These are phyloP conservation scores for Pan paniscus DNA, from an alignment of 2,113 vertebrate species.

Conservation along the genomic window DNA sequence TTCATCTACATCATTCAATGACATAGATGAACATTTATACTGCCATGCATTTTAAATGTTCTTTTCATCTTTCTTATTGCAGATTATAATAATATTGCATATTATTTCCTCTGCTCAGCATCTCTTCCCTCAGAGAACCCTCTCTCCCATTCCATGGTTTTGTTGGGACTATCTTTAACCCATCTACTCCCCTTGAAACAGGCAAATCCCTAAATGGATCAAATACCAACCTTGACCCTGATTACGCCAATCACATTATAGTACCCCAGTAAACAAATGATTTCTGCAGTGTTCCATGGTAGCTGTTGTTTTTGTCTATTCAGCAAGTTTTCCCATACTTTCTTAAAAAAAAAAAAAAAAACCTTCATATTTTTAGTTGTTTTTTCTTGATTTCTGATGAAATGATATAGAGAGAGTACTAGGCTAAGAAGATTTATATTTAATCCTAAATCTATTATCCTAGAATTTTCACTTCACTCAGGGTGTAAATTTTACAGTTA, in stretches of 20 bases:
- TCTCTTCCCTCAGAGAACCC: background rate
- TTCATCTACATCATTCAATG: background rate
- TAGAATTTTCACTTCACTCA: slow-evolving; percentile 24
- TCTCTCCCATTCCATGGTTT: background rate
- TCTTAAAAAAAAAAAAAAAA: slow-evolving; percentile 50
- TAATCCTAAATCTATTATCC: slow-evolving; percentile 5
- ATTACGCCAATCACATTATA: background rate
- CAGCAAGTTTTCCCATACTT: background rate
- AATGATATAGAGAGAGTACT: background rate
- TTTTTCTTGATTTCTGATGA: background rate
- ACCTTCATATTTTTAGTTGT: background rate
- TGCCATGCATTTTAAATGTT: background rate
- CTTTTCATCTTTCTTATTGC: background rate
- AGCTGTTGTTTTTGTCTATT: background rate
- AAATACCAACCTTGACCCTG: background rate
- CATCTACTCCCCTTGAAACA: background rate
- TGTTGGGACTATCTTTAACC: background rate
- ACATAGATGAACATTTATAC: background rate
- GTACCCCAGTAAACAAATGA: background rate
- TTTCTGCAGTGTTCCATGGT: background rate
- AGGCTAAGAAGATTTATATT: slow-evolving; percentile 12
- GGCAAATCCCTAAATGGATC: background rate
- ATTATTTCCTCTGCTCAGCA: background rate
- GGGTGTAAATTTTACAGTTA: background rate
- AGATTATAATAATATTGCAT: background rate